Base-by-base conservation (phyloP, 2,797 vertebrate species). In the Pseudochromis fuscus region DNA sequence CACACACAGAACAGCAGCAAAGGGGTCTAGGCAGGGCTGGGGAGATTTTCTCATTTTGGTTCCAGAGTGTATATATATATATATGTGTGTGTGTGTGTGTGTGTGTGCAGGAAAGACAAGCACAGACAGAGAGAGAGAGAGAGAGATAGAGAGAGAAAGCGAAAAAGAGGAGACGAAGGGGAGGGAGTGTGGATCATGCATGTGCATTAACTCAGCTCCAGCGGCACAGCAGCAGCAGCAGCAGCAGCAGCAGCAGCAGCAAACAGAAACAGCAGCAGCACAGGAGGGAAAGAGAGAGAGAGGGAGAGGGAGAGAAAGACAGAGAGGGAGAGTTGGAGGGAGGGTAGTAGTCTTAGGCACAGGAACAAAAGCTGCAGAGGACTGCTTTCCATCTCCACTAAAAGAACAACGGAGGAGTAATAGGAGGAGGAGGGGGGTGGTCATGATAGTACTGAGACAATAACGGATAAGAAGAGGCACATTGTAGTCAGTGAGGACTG, bases 361-460 rank as follows among this genome's bases (percentile, higher is more conserved):
- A 91, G 79, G 88, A 93, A 91, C 91, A 94, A 93, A 93, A 94
- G 93, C 92, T 92, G 93, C 94, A 95, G 94, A 94, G 93, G 93
- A 89, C 91, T 80, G 33, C 93, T 93, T 93, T 93, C 92, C 89
- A 92, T 91, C 82, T 90, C 73, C 78, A 84, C 85, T 79, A 83
- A 91, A 85, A 92, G 88, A 91, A 86, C 90, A 91, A 91, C 90
- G 85, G 80, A 79, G 85, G 88, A 91, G 76, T 77, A 75, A 70
- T 67, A 83, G 78, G 58, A 77, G 76, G 86, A 87, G 82, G 86
- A 74, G 83, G 79, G n/a, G 77, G 91, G 69, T 75, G 69, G 77
- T 78, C 71, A 91, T 91, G 80, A 81, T 77, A 85, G 76, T 81
- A 81, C 70, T 80, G 71, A 92, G 84, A 90, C 86, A 90, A 83